Evolutionary conservation across 2,888 invertebrate species (phyloP).

Genomic region (Meghimatium bilineatum): DNA sequence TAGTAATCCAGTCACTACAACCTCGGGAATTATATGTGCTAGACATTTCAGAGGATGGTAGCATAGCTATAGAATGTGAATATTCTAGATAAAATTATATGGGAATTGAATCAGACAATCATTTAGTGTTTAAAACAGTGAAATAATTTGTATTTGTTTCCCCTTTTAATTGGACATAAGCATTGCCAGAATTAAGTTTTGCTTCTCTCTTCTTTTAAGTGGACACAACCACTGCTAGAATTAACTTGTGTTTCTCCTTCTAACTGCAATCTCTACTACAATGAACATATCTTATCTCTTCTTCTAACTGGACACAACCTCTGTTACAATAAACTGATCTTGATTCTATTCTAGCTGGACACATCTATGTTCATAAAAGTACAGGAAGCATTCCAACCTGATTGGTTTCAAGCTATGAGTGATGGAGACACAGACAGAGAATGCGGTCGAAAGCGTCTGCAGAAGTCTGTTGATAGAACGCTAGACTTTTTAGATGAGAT

Average conservation of each 20-base stretch:
- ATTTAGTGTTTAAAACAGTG: too few species aligned
- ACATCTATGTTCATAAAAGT: slow-evolving; percentile 82
- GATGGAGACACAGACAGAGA: slow-evolving; percentile 85
- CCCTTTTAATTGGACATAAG: too few species aligned
- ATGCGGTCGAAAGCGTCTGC: slow-evolving; percentile 84
- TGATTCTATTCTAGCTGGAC: slow-evolving; percentile 79
- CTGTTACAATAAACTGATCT: slow-evolving; percentile 81
- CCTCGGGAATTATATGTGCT: too few species aligned
- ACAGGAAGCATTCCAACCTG: slow-evolving; percentile 87
- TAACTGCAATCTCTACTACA: not conserved
- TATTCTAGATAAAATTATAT: too few species aligned
- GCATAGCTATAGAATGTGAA: too few species aligned
- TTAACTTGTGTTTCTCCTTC: not conserved
- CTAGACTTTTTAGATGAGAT: slow-evolving; percentile 84
- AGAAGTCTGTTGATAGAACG: slow-evolving; percentile 85
- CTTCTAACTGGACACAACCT: slow-evolving; percentile 79
- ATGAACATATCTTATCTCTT: not conserved
- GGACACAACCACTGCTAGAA: not conserved
- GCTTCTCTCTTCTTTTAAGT: not conserved
- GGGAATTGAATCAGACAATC: too few species aligned
- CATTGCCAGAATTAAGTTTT: too few species aligned
- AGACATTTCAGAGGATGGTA: too few species aligned
- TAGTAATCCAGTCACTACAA: too few species aligned
- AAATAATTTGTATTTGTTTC: too few species aligned
- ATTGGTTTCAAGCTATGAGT: slow-evolving; percentile 88